phyloP scores from a whole-genome alignment of 2,113 vertebrate species.

The Todiramphus chloris region DNA sequence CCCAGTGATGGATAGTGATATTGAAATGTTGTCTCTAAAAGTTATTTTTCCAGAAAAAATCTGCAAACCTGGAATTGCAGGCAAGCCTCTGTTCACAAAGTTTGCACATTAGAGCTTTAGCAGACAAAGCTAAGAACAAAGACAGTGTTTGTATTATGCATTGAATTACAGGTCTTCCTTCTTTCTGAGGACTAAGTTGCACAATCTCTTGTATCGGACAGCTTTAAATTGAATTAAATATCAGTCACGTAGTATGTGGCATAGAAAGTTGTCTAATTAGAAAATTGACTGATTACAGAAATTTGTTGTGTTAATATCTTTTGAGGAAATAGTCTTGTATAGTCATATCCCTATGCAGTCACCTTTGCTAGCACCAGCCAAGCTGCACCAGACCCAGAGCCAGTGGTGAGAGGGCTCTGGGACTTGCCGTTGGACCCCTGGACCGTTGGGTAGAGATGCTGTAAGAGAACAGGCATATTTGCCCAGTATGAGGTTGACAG shows the following conservation, averaged over 20 bases:
- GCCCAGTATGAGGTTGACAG: not conserved
- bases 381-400: not conserved
- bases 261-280: not conserved
- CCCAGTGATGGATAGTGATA: not conserved
- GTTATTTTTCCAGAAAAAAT: not conserved
- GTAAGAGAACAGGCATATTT: not conserved
- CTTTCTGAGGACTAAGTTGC: not conserved
- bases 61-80: not conserved
- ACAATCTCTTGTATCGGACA: not conserved
- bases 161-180: not conserved
- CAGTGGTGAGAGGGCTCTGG: not conserved
- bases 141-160: not conserved
- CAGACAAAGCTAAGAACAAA: not conserved
- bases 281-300: not conserved
- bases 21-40: not conserved
- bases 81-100: not conserved
- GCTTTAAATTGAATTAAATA: not conserved
- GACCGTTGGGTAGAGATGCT: not conserved
- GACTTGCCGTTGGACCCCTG: not conserved
- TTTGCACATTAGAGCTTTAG: not conserved
- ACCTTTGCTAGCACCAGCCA: not conserved
- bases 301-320: not conserved
- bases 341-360: not conserved
- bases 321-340: not conserved
- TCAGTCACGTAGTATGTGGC: not conserved